These are phyloP conservation scores for Paradoxurus hermaphroditus DNA, from an alignment of 2,113 vertebrate species.

Conservation along the genomic window DNA sequence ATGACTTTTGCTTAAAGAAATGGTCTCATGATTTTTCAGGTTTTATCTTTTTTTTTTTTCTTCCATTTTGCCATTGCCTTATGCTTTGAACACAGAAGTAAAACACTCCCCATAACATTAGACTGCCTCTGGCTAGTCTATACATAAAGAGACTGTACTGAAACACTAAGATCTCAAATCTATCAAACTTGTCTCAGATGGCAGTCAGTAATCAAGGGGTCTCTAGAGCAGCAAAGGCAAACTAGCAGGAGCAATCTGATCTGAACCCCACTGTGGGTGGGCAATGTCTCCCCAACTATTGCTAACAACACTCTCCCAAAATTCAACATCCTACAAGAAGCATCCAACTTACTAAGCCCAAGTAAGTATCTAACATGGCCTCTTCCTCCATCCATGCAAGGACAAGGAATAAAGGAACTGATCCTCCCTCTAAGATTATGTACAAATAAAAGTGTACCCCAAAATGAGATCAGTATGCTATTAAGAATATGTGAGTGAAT, in stretches of 20 bases:
- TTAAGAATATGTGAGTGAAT: background rate
- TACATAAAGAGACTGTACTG: background rate
- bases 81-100: background rate
- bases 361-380: background rate
- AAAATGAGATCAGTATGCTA: background rate
- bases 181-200: background rate
- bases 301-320: background rate
- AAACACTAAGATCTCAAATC: background rate
- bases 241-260: background rate
- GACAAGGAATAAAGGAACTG: background rate
- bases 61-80: background rate
- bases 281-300: background rate
- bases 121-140: background rate
- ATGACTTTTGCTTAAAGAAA: conserved; percentile 3
- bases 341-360: background rate
- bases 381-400: background rate
- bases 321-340: background rate
- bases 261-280: background rate
- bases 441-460: background rate
- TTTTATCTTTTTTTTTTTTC: background rate
- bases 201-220: background rate
- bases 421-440: background rate
- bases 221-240: background rate
- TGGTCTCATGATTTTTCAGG: background rate
- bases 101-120: background rate